Conservation (phyloP, 2,888 invertebrate genomes). For the Blastobasis lacticolella region DNA sequence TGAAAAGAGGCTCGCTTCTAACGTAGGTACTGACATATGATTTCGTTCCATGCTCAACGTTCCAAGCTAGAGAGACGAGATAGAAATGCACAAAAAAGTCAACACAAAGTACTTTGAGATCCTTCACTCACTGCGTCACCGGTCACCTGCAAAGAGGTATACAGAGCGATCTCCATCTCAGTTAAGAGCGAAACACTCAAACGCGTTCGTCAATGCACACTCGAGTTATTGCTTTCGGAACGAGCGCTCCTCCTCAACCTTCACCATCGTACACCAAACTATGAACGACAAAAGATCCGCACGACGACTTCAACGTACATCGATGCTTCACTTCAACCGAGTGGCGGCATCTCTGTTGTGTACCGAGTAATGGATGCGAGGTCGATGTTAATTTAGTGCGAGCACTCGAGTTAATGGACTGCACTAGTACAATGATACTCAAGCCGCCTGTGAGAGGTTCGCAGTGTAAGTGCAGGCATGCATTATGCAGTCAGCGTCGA, state of each 20-base stretch:
- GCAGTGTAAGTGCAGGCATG: slow-evolving; percentile 54
- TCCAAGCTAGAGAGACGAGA: too few species aligned
- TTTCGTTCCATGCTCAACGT: too few species aligned
- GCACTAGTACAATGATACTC: slow-evolving; percentile 25
- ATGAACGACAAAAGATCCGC: neutral
- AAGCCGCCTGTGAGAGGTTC: slow-evolving; percentile 31
- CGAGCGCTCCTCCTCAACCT: slow-evolving; percentile 38
- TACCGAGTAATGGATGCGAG: too few species aligned
- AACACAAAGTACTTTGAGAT: too few species aligned
- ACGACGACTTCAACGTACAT: neutral
- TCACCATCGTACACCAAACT: slow-evolving; percentile 14
- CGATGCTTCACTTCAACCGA: too few species aligned
- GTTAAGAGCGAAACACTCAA: slow-evolving; percentile 54
- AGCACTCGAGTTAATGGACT: slow-evolving; percentile 23
- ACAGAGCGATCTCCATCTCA: slow-evolving; percentile 51
- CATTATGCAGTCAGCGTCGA: slow-evolving; percentile 54
- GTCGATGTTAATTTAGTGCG: too few species aligned
- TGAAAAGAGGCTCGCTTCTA: too few species aligned
- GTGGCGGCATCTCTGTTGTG: too few species aligned
- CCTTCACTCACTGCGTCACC: too few species aligned
- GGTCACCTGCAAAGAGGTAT: slow-evolving; percentile 40
- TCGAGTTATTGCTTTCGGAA: slow-evolving; percentile 57
- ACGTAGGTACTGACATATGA: too few species aligned
- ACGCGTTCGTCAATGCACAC: slow-evolving; percentile 62
- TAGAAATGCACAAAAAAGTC: too few species aligned